Evolutionary conservation across 92 coral and sea anemone species (phyloP).

Genomic region (Palythoa grandiflora): DNA sequence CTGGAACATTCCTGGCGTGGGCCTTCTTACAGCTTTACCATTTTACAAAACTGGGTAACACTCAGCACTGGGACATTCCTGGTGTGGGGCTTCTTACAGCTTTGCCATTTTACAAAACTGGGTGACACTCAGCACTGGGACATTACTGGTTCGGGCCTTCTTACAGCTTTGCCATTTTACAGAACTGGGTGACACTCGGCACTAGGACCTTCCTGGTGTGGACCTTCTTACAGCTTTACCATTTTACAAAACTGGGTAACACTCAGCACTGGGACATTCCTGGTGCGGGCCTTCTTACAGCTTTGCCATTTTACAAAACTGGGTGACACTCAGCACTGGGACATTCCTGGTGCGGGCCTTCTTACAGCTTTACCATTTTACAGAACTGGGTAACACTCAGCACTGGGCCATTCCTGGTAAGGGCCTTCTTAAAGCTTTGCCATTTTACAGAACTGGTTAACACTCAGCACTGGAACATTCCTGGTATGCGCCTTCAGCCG

Average conservation of each 20-base stretch:
- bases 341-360: constrained; percentile 70
- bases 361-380: too few species aligned
- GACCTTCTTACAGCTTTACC: too few species aligned
- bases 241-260: constrained; percentile 60
- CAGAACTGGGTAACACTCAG: neutral
- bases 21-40: too few species aligned
- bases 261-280: constrained; percentile 88
- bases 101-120: neutral
- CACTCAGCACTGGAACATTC: neutral
- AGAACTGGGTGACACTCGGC: too few species aligned
- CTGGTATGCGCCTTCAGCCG: constrained; percentile 54
- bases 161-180: constrained; percentile 54
- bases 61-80: too few species aligned
- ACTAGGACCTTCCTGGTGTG: too few species aligned
- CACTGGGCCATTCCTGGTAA: neutral
- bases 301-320: constrained; percentile 83
- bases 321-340: constrained; percentile 84
- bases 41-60: too few species aligned
- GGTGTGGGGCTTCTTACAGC: too few species aligned
- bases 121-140: constrained; percentile 87
- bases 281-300: constrained; percentile 80
- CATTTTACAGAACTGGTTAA: neutral
- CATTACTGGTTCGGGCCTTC: constrained; percentile 92
- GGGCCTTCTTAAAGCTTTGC: neutral
- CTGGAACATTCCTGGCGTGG: too few species aligned